Base-by-base conservation (phyloP, 1,140 invertebrate species). In the Nephila pilipes region DNA sequence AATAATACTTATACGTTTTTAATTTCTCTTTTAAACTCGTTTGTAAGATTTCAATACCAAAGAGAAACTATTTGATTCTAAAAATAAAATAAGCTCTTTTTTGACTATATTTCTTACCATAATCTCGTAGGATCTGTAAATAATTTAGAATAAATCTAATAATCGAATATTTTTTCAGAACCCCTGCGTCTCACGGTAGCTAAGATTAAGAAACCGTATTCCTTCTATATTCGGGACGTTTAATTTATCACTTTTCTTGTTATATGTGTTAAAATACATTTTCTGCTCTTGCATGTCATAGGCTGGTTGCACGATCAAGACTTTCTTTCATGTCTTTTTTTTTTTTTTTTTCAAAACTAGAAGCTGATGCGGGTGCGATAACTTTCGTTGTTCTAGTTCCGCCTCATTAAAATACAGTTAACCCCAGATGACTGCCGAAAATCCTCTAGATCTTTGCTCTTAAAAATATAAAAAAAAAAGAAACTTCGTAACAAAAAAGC, bases 381-480 rank as follows among this genome's bases (percentile, higher is more conserved):
- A 83, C 89, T 91, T 83, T 81, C 79, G 75, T 83, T 91, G 89
- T 83, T 83, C 57, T 69, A 83, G 89, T 91, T 91, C 89, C 58
- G 80, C 55, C 89, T 91, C 89, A 91, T 91, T 91, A 91, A 91
- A 91, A 91, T 91, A 54, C 69, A 83, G 80, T 91, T 91, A 91
- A 91, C 89, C 54, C 36, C 89, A 91, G 79, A 79, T 91, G 89
- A 83, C 89, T 91, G 89, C 46, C 8, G 36, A 36, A 79, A 90
- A 79, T 14, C 54, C 46, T 25, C 38, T n/a, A 16, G 63, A n/a
- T 79, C 65, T 14, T 63, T 46, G 29, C 38, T 65, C 85, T 29
- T 87, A 87, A 87, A 63, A 63, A 22, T 22, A 60, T 32, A 60
- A 87, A 55, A 87, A 87, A 87, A 18, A 87, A n/a, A 32, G 63